Conservation (phyloP, 2,797 vertebrate species). For the Betta splendens region DNA sequence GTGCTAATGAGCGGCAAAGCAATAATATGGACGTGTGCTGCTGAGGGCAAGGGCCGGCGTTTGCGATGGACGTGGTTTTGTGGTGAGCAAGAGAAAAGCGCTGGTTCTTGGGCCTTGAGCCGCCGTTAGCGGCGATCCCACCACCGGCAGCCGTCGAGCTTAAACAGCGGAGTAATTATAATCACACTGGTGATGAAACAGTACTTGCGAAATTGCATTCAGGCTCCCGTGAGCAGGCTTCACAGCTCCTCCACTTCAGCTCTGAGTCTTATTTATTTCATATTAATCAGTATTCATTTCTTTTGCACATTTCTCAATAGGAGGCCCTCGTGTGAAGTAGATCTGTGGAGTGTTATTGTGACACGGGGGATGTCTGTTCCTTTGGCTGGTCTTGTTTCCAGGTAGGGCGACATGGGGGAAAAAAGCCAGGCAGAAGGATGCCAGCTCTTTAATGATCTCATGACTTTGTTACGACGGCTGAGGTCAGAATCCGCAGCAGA, state of each 20-base stretch:
- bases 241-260: constrained; percentile 49
- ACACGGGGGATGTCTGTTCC: constrained; percentile 63
- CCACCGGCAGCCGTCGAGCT: constrained; percentile 45
- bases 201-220: constrained; percentile 53
- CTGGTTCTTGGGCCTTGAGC: constrained; percentile 53
- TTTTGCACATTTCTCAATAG: constrained; percentile 63
- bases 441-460: constrained; percentile 10
- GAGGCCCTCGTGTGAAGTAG: constrained; percentile 73
- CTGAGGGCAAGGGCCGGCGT: constrained; percentile 55
- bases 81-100: constrained; percentile 78
- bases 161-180: constrained; percentile 64
- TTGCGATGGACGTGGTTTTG: constrained; percentile 68
- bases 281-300: constrained; percentile 73
- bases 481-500: no score
- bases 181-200: constrained; percentile 54
- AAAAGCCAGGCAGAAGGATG: constrained; percentile 33
- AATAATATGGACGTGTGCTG: constrained; percentile 49
- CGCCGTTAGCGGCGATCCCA: constrained; percentile 30
- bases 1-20: constrained; percentile 54
- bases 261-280: constrained; percentile 70
- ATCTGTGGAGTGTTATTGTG: constrained; percentile 75
- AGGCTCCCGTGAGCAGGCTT: constrained; percentile 55
- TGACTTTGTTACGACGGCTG: not conserved
- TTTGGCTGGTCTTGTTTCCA: constrained; percentile 49
- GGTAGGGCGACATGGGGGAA: constrained; percentile 51